Evolutionary conservation across 1,140 invertebrate genomes (phyloP).

Genomic region (Bemisia tabaci): DNA sequence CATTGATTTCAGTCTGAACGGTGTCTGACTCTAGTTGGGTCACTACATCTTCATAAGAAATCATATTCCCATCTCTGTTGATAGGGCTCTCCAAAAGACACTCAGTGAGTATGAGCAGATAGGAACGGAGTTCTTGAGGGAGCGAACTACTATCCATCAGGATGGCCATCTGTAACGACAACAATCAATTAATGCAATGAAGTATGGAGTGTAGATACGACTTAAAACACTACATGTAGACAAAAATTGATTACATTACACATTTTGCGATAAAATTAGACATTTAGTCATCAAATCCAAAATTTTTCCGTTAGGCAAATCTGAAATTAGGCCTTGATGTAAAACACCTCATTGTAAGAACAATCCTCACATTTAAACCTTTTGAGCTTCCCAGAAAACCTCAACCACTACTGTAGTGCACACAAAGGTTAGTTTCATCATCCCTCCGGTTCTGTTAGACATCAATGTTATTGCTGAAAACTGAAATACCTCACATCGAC

Average conservation of each 20-base stretch:
- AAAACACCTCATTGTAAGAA: too few relatives aligned
- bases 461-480: too few relatives aligned
- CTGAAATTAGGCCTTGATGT: too few relatives aligned
- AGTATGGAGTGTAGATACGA: not conserved
- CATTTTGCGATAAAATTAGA: not conserved
- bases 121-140: slow-evolving; percentile 42
- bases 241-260: not conserved
- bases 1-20: slow-evolving; percentile 37
- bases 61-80: slow-evolving; percentile 37
- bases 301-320: too few relatives aligned
- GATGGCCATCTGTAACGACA: slow-evolving; percentile 40
- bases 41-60: slow-evolving; percentile 60
- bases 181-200: not conserved
- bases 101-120: slow-evolving; percentile 57
- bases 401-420: too few relatives aligned
- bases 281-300: too few relatives aligned
- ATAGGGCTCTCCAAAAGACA: slow-evolving; percentile 52
- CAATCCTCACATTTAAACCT: too few relatives aligned
- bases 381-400: too few relatives aligned
- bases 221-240: not conserved
- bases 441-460: too few relatives aligned
- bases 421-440: too few relatives aligned
- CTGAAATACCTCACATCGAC: too few relatives aligned
- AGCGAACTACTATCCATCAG: slow-evolving; percentile 58
- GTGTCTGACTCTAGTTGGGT: slow-evolving; percentile 58